Conservation (phyloP, 2,888 invertebrate genomes). For the Xestia c-nigrum region DNA sequence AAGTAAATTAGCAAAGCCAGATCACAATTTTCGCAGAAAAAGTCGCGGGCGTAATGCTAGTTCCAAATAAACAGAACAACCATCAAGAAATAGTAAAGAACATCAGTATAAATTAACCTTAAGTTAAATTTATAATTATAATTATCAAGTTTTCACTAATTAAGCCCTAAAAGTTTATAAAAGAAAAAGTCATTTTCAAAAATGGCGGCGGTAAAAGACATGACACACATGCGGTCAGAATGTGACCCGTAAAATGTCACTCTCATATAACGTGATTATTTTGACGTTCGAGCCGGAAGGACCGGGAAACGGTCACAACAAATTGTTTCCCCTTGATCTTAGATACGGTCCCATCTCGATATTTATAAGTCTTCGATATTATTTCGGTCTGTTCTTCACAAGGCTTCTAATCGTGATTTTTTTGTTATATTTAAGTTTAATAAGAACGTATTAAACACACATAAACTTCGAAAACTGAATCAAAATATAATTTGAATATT, state of each 20-base stretch:
- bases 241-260: background rate
- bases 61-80: background rate
- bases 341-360: background rate
- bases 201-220: background rate
- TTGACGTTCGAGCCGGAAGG: no score
- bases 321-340: background rate
- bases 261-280: background rate
- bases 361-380: background rate
- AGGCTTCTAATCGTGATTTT: background rate
- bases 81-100: background rate
- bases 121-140: background rate
- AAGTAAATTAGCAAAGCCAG: no score
- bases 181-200: background rate
- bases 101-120: background rate
- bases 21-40: no score
- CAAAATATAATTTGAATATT: background rate
- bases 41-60: no score
- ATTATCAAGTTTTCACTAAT: background rate
- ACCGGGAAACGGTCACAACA: background rate
- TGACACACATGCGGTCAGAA: background rate
- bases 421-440: background rate
- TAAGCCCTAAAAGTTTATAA: background rate
- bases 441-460: background rate
- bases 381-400: background rate
- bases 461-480: background rate